These are phyloP conservation scores for Orientallactaga sibirica DNA, from an alignment of 2,797 vertebrate genomes.

Conservation along the genomic window DNA sequence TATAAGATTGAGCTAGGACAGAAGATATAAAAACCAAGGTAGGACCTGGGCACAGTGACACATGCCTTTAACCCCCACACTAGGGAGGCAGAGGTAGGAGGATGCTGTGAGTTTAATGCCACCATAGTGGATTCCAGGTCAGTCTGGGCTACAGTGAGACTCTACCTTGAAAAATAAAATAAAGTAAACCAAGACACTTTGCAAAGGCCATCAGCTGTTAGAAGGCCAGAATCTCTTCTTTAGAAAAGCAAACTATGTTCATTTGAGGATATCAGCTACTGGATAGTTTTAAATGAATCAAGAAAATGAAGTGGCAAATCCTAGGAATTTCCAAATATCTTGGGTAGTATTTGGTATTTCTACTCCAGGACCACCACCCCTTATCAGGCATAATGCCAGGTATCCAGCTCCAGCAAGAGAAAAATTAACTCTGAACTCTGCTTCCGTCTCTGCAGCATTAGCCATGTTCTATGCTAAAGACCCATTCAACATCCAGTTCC, in stretches of 20 bases:
- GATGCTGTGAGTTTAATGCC: too few relatives aligned
- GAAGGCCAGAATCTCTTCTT: not conserved
- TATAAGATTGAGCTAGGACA: not conserved
- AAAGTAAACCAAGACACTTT: conserved; percentile 33
- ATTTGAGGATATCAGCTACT: conserved; percentile 46
- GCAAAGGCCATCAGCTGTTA: not conserved
- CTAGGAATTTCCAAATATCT: conserved; percentile 13
- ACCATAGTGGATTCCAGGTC: too few relatives aligned
- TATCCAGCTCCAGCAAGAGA: not conserved
- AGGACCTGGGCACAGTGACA: not conserved
- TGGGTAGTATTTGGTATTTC: conserved; percentile 12
- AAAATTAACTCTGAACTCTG: conserved; percentile 30
- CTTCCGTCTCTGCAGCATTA: conserved; percentile 18
- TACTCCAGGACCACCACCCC: not conserved
- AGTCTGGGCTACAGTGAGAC: too few relatives aligned
- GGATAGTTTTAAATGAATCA: conserved; percentile 53
- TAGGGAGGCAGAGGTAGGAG: too few relatives aligned
- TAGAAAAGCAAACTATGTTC: conserved; percentile 21
- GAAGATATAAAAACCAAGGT: conserved; percentile 42
- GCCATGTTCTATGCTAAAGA: not conserved
- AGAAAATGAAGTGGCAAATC: conserved; percentile 11
- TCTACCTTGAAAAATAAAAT: not conserved
- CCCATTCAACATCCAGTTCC: conserved; percentile 25
- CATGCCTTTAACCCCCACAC: too few relatives aligned
- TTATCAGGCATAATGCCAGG: not conserved